Base-by-base conservation (phyloP, 2,888 invertebrate species). In the Galerucella nymphaeae region DNA sequence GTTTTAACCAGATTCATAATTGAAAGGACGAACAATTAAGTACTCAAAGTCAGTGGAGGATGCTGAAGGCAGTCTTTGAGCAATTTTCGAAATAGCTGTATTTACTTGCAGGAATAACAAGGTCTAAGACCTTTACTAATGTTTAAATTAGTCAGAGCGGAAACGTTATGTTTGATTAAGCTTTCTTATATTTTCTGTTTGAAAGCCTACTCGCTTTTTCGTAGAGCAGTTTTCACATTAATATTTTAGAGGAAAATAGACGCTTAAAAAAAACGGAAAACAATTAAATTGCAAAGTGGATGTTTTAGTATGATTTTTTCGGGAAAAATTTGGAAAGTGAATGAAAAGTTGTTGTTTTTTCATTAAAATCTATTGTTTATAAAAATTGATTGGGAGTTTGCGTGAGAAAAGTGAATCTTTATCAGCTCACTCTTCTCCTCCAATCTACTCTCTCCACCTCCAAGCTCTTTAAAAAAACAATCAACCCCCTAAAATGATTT, bases 1-100 rank as follows among this genome's bases (percentile, higher is more conserved):
- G 42, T 63, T 63, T 63, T 18, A 63, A 14, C 63, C 30, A 63
- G 45, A 63, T 63, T 48, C 63, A 63, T 48, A 48, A 63, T 63
- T 63, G 63, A 63, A 63, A 16, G 20, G 42, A 63, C 20, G 48
- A 63, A 48, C 48, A 63, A 42, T 63, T 63, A 63, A 42, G 63
- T 9, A 63, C 53, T 53, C 16, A 53, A 63, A 63, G 45, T 63
- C 45, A 20, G 59, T 42, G 63, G 42, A 42, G 63, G 42, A 18
- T 48, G 16, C 53, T 53, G 18, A 23, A 16, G 63, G 14, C 14
- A 63, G 48, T 23, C 63, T 63, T 42, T 48, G 48, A 48, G 41
- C 23, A 63, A 63, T 42, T 42, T 63, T 63, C 1, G 14, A 59
- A 30, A 41, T 30, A 14, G 30, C 41, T 59, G 53, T 53, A 53